These are phyloP conservation scores for Lamprotornis superbus DNA, from an alignment of 2,113 vertebrate species.

Conservation along the genomic window DNA sequence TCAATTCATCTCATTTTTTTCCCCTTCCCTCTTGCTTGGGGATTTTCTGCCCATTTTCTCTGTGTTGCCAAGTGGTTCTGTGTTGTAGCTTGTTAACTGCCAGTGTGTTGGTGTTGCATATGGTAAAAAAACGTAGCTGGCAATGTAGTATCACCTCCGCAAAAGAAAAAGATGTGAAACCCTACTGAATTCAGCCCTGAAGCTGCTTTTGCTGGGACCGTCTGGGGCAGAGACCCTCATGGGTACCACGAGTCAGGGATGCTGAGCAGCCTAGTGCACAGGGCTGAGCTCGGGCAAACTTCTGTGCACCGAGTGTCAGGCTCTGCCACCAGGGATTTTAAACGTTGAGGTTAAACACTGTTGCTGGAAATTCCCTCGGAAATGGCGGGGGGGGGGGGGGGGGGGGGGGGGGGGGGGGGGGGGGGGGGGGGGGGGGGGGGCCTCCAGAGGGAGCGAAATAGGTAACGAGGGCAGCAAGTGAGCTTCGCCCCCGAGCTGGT, in stretches of 20 bases:
- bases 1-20: not conserved
- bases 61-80: conserved; percentile 55
- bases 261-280: not conserved
- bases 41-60: conserved; percentile 53
- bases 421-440: rapidly evolving
- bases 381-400: rapidly evolving
- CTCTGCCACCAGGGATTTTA: not conserved
- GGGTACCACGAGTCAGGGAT: not conserved
- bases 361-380: not conserved
- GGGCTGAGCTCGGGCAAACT: not conserved
- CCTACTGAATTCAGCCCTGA: not conserved
- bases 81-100: conserved; percentile 62
- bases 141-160: conserved; percentile 58
- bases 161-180: conserved; percentile 38
- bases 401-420: rapidly evolving
- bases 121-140: conserved; percentile 53
- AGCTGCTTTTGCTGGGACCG: not conserved
- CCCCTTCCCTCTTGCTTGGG: not conserved
- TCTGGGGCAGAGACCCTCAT: not conserved
- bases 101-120: conserved; percentile 63
- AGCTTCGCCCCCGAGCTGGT: not conserved
- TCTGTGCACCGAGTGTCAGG: rapidly evolving
- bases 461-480: not conserved
- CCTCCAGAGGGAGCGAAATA: not conserved
- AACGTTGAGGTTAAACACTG: not conserved